Percentiles rank a stretch among this genome's conserved stretches.
Evolutionary conservation across 2,888 invertebrate species (phyloP).

Genomic region (Caenorhabditis sulstoni): DNA sequence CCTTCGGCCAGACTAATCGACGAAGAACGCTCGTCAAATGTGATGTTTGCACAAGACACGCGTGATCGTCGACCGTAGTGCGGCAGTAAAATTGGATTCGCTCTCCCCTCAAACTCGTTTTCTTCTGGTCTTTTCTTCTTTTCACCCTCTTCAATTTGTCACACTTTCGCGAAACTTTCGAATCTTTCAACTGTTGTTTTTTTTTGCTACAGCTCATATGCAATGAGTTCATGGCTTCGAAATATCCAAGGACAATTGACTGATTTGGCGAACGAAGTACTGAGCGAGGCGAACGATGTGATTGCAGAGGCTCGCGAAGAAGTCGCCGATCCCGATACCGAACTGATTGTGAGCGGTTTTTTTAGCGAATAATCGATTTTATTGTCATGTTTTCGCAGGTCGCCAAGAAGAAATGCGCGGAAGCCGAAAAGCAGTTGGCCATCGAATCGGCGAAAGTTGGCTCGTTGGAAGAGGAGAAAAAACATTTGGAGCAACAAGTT

Average conservation of each 20-base stretch:
- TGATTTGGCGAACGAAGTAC: constrained; percentile 76
- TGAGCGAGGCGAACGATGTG: constrained; percentile 72
- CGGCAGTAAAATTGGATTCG: background rate
- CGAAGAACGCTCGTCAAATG: constrained; percentile 18
- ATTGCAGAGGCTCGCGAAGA: constrained; percentile 74
- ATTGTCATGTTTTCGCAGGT: constrained; percentile 61
- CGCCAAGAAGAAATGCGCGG: constrained; percentile 69
- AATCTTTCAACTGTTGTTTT: background rate
- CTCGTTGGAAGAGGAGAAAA: constrained; percentile 49
- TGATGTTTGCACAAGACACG: constrained; percentile 16
- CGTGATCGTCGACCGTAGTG: constrained; percentile 5
- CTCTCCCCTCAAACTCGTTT: too few relatives aligned
- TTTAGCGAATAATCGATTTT: constrained; percentile 6
- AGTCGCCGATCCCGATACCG: constrained; percentile 74
- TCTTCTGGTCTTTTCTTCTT: too few relatives aligned
- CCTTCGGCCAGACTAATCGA: too few relatives aligned
- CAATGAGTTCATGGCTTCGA: constrained; percentile 55
- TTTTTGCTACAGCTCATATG: constrained; percentile 26
- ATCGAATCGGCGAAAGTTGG: constrained; percentile 57
- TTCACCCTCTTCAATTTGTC: background rate
- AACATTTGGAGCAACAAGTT: constrained; percentile 67
- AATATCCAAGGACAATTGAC: constrained; percentile 74
- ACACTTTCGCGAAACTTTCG: too few relatives aligned
- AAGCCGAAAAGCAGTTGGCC: constrained; percentile 69
- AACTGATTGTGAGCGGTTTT: constrained; percentile 66